These are phyloP conservation scores for Candidula unifasciata DNA, from an alignment of 2,888 invertebrate species.

Conservation along the genomic window DNA sequence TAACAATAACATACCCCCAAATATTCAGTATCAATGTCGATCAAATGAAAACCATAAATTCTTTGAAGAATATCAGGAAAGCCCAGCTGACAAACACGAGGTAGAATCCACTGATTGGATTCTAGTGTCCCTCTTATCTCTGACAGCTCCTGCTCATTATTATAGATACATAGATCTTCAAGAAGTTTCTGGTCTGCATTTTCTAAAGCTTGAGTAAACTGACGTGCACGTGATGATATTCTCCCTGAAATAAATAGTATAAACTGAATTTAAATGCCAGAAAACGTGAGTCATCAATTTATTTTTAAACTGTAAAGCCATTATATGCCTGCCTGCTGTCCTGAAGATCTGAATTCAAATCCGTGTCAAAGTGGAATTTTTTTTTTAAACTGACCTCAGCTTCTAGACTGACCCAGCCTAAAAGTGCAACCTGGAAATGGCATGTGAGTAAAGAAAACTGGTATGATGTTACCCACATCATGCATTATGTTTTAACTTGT, in stretches of 20 bases:
- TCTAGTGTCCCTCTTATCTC: slow-evolving; percentile 3
- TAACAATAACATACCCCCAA: slow-evolving; percentile 19
- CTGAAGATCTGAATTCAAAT: too few species aligned
- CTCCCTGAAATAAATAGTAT: not conserved
- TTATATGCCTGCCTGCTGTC: too few species aligned
- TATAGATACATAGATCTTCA: not conserved
- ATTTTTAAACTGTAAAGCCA: too few species aligned
- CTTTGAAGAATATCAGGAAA: slow-evolving; percentile 15
- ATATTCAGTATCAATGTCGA: slow-evolving; percentile 25
- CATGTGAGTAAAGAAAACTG: too few species aligned
- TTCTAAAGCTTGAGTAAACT: not conserved
- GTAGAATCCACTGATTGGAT: slow-evolving; percentile 10
- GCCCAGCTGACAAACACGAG: slow-evolving; percentile 34
- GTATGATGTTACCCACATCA: too few species aligned
- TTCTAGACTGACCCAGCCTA: too few species aligned
- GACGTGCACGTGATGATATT: not conserved
- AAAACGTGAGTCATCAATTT: too few species aligned
- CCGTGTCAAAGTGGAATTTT: too few species aligned
- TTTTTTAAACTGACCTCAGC: too few species aligned
- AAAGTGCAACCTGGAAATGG: too few species aligned
- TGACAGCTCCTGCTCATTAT: not conserved
- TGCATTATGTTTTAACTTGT: too few species aligned
- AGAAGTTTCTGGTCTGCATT: slow-evolving; percentile 24
- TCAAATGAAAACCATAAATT: slow-evolving; percentile 7
- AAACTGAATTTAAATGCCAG: not conserved